Conservation (phyloP, 2,797 vertebrate species). For the Coregonus suidteri region DNA sequence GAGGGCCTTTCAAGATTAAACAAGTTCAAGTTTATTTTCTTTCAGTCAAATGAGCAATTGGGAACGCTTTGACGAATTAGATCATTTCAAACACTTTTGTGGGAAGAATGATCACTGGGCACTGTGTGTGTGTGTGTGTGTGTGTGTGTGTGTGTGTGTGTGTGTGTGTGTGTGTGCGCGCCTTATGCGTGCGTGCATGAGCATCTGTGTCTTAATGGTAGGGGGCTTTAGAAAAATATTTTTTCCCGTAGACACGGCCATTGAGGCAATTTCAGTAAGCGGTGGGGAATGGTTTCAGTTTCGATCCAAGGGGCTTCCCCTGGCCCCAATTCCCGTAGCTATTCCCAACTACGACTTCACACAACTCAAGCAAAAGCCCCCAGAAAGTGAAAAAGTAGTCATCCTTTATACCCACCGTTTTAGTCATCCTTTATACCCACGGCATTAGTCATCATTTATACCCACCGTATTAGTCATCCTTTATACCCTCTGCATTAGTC, state of each 20-base stretch:
- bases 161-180: neutral
- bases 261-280: constrained; percentile 1
- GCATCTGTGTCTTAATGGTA: constrained; percentile 2
- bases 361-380: neutral
- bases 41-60: constrained; percentile 15
- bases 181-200: neutral
- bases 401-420: no score
- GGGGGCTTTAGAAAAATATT: neutral
- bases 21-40: constrained; percentile 4
- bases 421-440: no score
- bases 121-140: neutral
- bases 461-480: no score
- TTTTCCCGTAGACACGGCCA: neutral
- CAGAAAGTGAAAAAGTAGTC: neutral
- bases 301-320: neutral
- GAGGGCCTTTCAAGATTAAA: constrained; percentile 7
- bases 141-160: constrained; percentile 2
- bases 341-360: neutral
- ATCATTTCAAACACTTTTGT: constrained; percentile 10
- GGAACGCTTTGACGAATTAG: constrained; percentile 8
- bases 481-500: no score
- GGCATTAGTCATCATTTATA: neutral
- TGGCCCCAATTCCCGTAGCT: neutral
- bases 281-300: constrained; percentile 6
- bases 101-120: neutral